Evolutionary conservation across 2,888 invertebrate genomes (phyloP), one percentile per base, ranked within the genome.

Genomic region (Clepsis dumicolana): DNA sequence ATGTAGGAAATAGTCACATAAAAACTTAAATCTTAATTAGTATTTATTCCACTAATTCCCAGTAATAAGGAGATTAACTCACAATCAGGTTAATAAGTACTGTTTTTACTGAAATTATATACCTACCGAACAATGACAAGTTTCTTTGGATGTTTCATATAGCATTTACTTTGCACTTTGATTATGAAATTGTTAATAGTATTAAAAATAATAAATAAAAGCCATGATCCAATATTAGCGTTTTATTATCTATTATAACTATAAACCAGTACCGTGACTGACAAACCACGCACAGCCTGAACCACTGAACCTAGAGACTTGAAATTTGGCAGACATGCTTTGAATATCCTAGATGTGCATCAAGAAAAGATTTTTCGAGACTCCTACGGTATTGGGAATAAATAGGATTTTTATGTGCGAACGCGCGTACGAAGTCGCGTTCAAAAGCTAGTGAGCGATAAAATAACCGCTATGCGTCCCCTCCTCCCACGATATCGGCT

Each of bases 11-110:
- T 56, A 56, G 21, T 35, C 35, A 35, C 56, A 24, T 59, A 25
- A 25, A 59, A 41, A 75, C 76, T 75, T 77, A 73, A n/a, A 74
- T 77, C 73, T 73, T 78, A 81, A 75, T 74, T 81, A 81, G 78
- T 85, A 83, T 82, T 80, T 84, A 84, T 83, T 77, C 73, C 71
- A 74, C 61, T 70, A 57, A 72, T 57, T 63, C 44, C 70, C 48
- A 63, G 69, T 72, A 60, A 70, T 64, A 64, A 53, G 16, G n/a
- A 50, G 52, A 60, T 54, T 53, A 54, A 54, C 14, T 48, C 21
- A 48, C 21, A 21, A 12, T 12, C 48, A 10, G 48, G 21, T 12
- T 10, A 48, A 21, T 12, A 48, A 29, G 1, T 12, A 56, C 14
- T 16, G 60, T 41, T 67, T 64, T 44, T 64, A 64, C 59, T 25